Evolutionary conservation across 2,797 vertebrate genomes (phyloP).

Genomic region (Leptatherina wallacei): DNA sequence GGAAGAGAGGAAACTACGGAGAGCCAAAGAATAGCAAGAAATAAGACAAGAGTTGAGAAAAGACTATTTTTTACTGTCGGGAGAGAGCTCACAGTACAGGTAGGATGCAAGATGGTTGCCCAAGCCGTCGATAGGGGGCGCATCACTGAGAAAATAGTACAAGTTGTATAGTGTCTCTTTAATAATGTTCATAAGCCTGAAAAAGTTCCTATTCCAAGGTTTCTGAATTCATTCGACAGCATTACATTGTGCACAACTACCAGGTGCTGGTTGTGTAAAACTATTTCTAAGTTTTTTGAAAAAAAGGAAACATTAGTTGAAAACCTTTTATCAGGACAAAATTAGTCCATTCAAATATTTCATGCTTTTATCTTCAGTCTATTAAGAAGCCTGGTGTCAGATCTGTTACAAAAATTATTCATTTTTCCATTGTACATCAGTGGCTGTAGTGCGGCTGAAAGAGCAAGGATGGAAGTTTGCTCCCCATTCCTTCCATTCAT

Average conservation of each 20-base stretch:
- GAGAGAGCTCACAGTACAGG: too few species aligned
- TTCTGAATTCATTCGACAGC: not conserved
- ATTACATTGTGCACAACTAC: not conserved
- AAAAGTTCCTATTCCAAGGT: not conserved
- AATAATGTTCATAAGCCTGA: not conserved
- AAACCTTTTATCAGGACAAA: not conserved
- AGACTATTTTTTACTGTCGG: too few species aligned
- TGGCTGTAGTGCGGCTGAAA: not conserved
- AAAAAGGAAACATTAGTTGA: not conserved
- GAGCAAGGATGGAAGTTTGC: not conserved
- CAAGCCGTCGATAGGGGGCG: too few species aligned
- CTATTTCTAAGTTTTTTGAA: not conserved
- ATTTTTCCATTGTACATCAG: not conserved
- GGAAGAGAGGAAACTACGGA: too few species aligned
- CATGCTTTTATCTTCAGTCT: not conserved
- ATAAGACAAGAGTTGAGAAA: too few species aligned
- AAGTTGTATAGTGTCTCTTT: too few species aligned
- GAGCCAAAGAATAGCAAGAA: too few species aligned
- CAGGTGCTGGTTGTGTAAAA: not conserved
- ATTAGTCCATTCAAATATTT: not conserved
- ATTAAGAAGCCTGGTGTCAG: not conserved
- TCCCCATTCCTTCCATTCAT: not conserved
- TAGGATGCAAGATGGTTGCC: too few species aligned
- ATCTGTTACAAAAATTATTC: not conserved
- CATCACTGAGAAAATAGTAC: too few species aligned